Percentiles rank a stretch among this genome's conserved stretches.
These are phyloP conservation scores for Xiphorhynchus erythropygius DNA, from an alignment of 2,797 vertebrate genomes.

Conservation along the genomic window DNA sequence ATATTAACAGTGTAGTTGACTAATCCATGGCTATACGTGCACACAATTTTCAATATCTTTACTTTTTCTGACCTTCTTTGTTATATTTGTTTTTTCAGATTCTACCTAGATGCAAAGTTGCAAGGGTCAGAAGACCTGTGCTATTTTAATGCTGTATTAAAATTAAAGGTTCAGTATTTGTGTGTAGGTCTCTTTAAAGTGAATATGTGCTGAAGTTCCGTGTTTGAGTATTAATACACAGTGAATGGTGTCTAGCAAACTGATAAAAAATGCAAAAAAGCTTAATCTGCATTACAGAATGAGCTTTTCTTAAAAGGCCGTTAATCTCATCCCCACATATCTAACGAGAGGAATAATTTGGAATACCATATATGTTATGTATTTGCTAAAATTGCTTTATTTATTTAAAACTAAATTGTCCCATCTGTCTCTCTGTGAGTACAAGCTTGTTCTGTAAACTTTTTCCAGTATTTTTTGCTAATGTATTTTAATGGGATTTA, in stretches of 20 bases:
- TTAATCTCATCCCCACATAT: not conserved
- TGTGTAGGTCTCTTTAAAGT: not conserved
- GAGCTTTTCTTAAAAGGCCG: not conserved
- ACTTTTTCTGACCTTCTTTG: not conserved
- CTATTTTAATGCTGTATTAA: not conserved
- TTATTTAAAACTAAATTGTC: not conserved
- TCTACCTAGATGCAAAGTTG: not conserved
- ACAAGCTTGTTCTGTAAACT: not conserved
- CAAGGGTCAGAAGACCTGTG: not conserved
- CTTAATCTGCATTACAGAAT: not conserved
- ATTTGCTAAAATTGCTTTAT: not conserved
- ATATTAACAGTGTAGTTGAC: not conserved
- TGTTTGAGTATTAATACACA: not conserved
- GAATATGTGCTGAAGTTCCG: not conserved
- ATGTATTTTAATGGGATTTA: not conserved
- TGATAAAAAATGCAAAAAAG: not conserved
- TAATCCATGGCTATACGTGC: fast-evolving
- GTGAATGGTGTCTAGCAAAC: not conserved
- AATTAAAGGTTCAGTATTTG: not conserved
- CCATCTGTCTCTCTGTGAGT: not conserved
- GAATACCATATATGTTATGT: not conserved
- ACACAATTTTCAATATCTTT: not conserved
- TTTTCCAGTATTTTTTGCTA: not conserved
- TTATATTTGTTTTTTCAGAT: not conserved
- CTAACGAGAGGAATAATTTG: not conserved